phyloP scores from a whole-genome alignment of 2,888 invertebrate genomes.

The Netelia virgata region DNA sequence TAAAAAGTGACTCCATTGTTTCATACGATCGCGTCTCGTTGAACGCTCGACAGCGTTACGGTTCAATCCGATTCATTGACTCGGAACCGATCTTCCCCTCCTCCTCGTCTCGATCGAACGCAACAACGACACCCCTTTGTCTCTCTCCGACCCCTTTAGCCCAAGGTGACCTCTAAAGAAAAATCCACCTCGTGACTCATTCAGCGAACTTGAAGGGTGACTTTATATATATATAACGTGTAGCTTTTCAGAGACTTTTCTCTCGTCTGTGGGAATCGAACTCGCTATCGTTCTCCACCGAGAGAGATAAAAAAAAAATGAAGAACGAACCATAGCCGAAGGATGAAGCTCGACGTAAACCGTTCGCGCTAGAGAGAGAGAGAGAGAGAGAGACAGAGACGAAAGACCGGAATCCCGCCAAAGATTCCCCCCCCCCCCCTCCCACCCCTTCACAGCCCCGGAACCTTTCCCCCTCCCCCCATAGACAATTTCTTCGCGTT shows the following conservation, averaged over 20 bases:
- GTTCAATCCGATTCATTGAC: constrained; percentile 58
- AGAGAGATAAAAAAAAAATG: constrained; percentile 17
- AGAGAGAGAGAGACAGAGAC: constrained; percentile 41
- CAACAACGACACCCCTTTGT: constrained; percentile 54
- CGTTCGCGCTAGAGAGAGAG: constrained; percentile 51
- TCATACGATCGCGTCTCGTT: not conserved
- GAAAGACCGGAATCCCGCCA: constrained; percentile 65
- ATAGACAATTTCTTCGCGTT: constrained; percentile 59
- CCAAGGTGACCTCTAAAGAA: not conserved
- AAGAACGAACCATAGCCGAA: constrained; percentile 49
- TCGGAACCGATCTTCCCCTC: constrained; percentile 43
- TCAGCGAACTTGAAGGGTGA: not conserved
- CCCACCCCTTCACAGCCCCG: constrained; percentile 38
- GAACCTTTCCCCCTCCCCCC: constrained; percentile 36
- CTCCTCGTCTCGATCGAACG: constrained; percentile 25
- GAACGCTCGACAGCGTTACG: constrained; percentile 1
- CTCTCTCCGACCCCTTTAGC: not conserved
- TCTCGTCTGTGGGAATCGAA: constrained; percentile 77
- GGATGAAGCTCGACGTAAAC: constrained; percentile 42
- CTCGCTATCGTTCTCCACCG: constrained; percentile 68
- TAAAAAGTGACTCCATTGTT: constrained; percentile 40
- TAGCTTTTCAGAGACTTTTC: constrained; percentile 4
- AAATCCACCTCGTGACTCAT: not conserved
- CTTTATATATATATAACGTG: not conserved
- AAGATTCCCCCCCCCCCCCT: constrained; percentile 29